Percentiles rank a stretch among this genome's conserved stretches.
Conservation (phyloP, 2,888 invertebrate species). For the Hipparchia sbordonii region DNA sequence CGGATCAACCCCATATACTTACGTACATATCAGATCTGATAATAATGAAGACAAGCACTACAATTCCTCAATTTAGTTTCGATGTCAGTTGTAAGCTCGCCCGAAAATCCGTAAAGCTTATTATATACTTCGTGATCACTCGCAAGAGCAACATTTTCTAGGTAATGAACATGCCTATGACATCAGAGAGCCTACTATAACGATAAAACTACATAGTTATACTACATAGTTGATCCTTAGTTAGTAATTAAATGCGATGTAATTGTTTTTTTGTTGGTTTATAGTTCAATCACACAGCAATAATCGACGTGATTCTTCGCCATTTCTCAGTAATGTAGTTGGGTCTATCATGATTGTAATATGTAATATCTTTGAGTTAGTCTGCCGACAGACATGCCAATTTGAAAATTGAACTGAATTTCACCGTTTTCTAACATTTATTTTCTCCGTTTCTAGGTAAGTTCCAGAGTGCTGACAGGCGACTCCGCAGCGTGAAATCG, state of each 20-base stretch:
- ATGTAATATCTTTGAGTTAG: no score
- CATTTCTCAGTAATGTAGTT: no score
- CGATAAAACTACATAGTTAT: no score
- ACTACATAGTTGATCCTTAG: no score
- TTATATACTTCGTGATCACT: background rate
- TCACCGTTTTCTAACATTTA: background rate
- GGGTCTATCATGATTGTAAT: background rate
- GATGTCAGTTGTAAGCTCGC: no score
- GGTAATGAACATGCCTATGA: no score
- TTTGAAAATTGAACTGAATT: background rate
- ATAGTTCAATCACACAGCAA: no score
- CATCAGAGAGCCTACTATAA: no score
- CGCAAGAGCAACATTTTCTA: no score
- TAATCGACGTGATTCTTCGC: no score
- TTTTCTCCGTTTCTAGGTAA: conserved; percentile 36
- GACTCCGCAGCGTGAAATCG: background rate
- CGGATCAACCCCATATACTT: background rate
- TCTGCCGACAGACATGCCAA: background rate
- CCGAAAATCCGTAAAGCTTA: background rate
- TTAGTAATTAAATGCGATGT: no score
- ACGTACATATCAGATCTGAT: background rate
- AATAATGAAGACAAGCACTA: background rate
- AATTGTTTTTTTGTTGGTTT: no score
- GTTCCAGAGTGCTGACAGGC: conserved; percentile 7
- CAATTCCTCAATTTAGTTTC: background rate